Evolutionary conservation across 1,140 invertebrate species (phyloP), one percentile per base, ranked within the genome.

Genomic region (Leptopilina clavipes): DNA sequence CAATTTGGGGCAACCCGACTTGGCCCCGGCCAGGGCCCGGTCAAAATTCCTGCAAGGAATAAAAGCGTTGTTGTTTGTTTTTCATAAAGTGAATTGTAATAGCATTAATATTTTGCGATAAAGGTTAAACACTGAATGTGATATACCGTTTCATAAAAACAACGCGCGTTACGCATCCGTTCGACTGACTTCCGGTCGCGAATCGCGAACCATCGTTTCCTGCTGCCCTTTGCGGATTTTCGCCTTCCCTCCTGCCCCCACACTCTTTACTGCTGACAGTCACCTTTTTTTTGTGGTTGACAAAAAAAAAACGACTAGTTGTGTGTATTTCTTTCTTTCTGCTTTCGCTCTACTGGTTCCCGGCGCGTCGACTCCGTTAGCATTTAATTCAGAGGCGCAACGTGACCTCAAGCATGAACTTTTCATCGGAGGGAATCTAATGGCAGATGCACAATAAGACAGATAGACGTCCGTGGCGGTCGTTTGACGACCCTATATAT

Each of bases 331-430:
- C 56, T 59, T 59, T 59, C 56, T 59, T 22, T 22, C 5, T 25
- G 22, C 59, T 65, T 65, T 65, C 25, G 59, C 59, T 65, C 59
- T 65, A 22, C 19, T 31, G 59, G 25, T 65, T 65, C 22, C 22
- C 59, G 56, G 9, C 19, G 56, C 56, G 59, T 65, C 12, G 59
- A 37, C 59, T 65, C 59, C 59, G 59, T 65, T 65, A 65, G 59
- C 59, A 65, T 65, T 52, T 65, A 65, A 65, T 65, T 65, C 59
- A 65, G 59, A 65, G 59, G 59, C 59, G 12, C 59, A 65, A 65
- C 59, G 59, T 65, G 59, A 65, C 59, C 59, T 65, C 59, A 65
- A 65, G 59, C 59, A 65, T 65, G 59, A 65, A 65, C 59, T 65
- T 65, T 65, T 65, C 59, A 65, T 65, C 22, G 22, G 25, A 65